Percentiles rank a stretch among this genome's conserved stretches.
Conservation (phyloP, 2,113 vertebrate species). For the Entelurus aequoreus region DNA sequence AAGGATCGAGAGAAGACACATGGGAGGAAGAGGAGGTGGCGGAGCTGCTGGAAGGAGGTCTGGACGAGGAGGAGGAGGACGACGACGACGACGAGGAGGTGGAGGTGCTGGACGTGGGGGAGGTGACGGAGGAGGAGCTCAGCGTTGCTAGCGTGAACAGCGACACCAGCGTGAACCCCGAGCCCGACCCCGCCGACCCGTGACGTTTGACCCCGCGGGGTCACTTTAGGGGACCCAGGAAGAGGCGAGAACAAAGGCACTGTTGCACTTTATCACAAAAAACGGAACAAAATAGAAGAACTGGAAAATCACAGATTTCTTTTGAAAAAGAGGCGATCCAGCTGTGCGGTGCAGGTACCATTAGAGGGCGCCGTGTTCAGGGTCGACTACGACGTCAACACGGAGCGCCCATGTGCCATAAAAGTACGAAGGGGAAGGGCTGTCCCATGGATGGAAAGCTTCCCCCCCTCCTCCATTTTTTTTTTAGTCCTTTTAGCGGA, state of each 20-base stretch:
- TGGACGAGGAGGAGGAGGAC: slow-evolving; percentile 57
- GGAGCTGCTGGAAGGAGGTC: slow-evolving; percentile 45
- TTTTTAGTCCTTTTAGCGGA: slow-evolving; percentile 59
- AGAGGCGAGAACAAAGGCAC: slow-evolving; percentile 86
- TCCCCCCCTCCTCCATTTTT: slow-evolving; percentile 25
- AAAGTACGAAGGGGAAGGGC: slow-evolving; percentile 59
- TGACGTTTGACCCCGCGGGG: neutral
- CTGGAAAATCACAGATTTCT: slow-evolving; percentile 37
- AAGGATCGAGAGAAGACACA: slow-evolving; percentile 27
- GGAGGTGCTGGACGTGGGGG: slow-evolving; percentile 63
- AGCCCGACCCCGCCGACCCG: slow-evolving; percentile 26
- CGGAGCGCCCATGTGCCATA: slow-evolving; percentile 72
- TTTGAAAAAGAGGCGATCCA: slow-evolving; percentile 41
- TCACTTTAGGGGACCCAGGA: slow-evolving; percentile 38
- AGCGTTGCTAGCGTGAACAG: slow-evolving; percentile 55
- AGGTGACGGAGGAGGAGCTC: slow-evolving; percentile 56
- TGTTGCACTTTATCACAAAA: slow-evolving; percentile 96
- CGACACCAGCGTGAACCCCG: slow-evolving; percentile 56
- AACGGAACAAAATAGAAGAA: slow-evolving; percentile 48
- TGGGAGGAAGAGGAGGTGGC: slow-evolving; percentile 37
- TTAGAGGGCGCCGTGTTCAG: slow-evolving; percentile 58
- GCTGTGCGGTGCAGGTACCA: slow-evolving; percentile 62
- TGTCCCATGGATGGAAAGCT: slow-evolving; percentile 37
- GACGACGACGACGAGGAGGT: slow-evolving; percentile 49
- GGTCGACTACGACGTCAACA: slow-evolving; percentile 38